phyloP scores from a whole-genome alignment of 2,888 invertebrate species.

The Rhagophthalmus giganteus region DNA sequence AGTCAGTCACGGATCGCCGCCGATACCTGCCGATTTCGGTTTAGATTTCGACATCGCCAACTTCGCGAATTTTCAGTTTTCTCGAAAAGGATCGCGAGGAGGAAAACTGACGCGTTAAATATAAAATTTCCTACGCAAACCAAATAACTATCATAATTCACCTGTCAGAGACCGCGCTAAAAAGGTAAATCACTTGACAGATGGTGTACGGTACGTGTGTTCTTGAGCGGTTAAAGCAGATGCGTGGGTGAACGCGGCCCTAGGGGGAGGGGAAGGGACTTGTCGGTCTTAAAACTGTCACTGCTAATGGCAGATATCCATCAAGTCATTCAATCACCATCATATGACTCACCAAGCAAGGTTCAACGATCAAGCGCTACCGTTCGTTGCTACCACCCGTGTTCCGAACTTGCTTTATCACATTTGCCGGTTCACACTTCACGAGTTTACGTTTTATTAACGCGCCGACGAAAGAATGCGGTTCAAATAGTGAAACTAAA shows the following conservation, averaged over 20 bases:
- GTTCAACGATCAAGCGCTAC: constrained; percentile 43
- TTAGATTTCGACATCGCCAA: no score
- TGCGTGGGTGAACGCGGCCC: constrained; percentile 39
- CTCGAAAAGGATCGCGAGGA: neutral
- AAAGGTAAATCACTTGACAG: constrained; percentile 50
- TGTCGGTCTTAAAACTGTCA: constrained; percentile 56
- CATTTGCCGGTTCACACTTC: constrained; percentile 32
- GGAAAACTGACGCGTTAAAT: constrained; percentile 18
- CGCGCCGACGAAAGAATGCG: neutral
- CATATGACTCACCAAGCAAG: constrained; percentile 47
- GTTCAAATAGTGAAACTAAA: neutral
- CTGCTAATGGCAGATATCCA: constrained; percentile 57
- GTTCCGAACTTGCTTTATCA: constrained; percentile 30
- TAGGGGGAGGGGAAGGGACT: constrained; percentile 31
- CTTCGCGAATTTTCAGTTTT: neutral
- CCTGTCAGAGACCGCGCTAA: constrained; percentile 40
- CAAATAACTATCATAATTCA: constrained; percentile 29
- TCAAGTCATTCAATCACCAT: constrained; percentile 56
- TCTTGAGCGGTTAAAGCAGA: constrained; percentile 39
- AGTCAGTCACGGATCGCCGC: no score
- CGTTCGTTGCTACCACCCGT: constrained; percentile 36
- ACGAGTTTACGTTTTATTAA: neutral
- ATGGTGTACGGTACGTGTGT: constrained; percentile 41
- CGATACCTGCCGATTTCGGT: no score
- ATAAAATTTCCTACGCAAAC: constrained; percentile 25